Conservation (phyloP, 2,888 invertebrate species). For the Pelosia muscerda region DNA sequence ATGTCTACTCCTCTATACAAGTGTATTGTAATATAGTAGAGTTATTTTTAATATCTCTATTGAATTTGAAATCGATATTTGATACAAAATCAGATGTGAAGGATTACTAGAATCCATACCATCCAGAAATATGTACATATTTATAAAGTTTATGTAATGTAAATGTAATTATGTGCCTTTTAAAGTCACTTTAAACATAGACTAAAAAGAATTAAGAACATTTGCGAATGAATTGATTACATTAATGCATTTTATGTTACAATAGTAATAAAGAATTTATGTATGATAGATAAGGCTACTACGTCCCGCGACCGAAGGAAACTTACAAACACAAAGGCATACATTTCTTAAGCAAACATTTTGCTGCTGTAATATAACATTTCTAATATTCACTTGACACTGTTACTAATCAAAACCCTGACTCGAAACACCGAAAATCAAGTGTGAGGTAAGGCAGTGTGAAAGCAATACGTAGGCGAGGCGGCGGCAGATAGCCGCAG, state of each 20-base stretch:
- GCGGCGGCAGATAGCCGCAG: conserved; percentile 65
- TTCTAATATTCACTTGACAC: conserved; percentile 14
- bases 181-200: not conserved
- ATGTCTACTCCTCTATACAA: not conserved
- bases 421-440: conserved; percentile 55
- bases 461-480: conserved; percentile 63
- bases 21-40: not conserved
- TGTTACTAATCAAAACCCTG: conserved; percentile 33
- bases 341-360: not conserved
- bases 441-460: conserved; percentile 58
- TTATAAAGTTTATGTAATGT: too few species aligned
- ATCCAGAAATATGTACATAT: too few species aligned
- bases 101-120: too few species aligned
- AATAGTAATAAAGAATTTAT: not conserved
- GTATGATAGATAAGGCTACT: not conserved
- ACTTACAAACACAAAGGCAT: not conserved
- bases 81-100: too few species aligned
- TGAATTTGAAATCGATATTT: too few species aligned
- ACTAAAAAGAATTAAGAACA: not conserved
- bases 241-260: not conserved
- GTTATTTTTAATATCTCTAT: too few species aligned
- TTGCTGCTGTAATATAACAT: not conserved
- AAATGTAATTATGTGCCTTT: not conserved
- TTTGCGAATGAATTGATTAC: not conserved
- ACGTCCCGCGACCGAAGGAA: not conserved